A percentile compares a stretch with the other conserved stretches of the same genome.
These are phyloP conservation scores for Apamea monoglypha DNA, from an alignment of 2,888 invertebrate species.

Conservation along the genomic window DNA sequence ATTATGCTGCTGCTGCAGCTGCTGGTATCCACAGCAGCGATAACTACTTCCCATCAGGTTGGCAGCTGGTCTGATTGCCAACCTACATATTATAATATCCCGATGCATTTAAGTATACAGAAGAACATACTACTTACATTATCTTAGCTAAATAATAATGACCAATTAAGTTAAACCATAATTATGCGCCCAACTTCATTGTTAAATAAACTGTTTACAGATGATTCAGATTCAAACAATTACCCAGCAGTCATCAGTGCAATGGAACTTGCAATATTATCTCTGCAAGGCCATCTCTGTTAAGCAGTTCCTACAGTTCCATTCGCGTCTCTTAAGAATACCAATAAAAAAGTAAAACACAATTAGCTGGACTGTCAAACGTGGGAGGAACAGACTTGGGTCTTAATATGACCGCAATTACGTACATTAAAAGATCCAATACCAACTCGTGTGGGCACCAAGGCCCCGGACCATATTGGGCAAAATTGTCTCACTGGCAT, in stretches of 20 bases:
- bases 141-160: constrained; percentile 2
- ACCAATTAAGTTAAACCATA: constrained; percentile 20
- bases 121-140: not conserved
- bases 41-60: not conserved
- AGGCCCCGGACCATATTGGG: constrained; percentile 85
- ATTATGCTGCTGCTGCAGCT: not conserved
- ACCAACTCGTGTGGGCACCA: constrained; percentile 83
- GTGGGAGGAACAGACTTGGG: constrained; percentile 82
- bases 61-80: not conserved
- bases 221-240: constrained; percentile 48
- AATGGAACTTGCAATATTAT: constrained; percentile 55
- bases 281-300: constrained; percentile 54
- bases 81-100: not conserved
- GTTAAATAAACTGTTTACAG: constrained; percentile 18
- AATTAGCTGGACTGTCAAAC: constrained; percentile 71
- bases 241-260: constrained; percentile 35
- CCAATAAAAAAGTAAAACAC: constrained; percentile 70
- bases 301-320: constrained; percentile 44
- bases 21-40: not conserved
- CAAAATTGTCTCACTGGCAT: constrained; percentile 79
- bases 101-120: not conserved
- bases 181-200: constrained; percentile 2
- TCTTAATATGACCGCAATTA: constrained; percentile 87
- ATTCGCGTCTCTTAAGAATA: constrained; percentile 59
- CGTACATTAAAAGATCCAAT: constrained; percentile 86